A percentile compares a stretch with the other conserved stretches of the same genome.
These are phyloP conservation scores for Halcyon smyrnensis DNA, from an alignment of 2,797 vertebrate species.

Conservation along the genomic window DNA sequence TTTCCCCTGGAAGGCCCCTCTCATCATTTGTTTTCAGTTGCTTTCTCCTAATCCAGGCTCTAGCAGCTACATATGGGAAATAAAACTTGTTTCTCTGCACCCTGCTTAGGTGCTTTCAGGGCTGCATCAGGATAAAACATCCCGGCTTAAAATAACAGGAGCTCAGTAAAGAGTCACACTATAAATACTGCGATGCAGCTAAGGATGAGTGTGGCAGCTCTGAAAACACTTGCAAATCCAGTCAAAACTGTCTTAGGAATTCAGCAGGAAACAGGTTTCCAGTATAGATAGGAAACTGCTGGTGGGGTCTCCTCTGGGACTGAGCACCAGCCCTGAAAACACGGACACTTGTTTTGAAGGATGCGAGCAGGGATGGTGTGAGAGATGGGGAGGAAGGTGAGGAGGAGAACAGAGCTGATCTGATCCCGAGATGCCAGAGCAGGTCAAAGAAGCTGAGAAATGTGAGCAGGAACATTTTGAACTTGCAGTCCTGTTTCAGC, in stretches of 20 bases:
- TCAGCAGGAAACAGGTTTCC: background rate
- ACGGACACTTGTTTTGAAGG: background rate
- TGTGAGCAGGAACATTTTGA: background rate
- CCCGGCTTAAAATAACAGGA: background rate
- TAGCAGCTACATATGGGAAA: background rate
- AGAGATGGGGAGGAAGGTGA: background rate
- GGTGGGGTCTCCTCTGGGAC: background rate
- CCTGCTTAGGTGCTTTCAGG: background rate
- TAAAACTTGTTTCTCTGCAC: background rate
- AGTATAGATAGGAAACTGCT: background rate
- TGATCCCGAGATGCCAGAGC: background rate
- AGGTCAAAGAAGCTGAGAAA: background rate
- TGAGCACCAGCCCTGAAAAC: background rate
- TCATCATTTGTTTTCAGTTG: background rate
- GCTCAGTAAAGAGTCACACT: background rate
- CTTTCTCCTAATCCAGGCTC: background rate
- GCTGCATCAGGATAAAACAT: background rate
- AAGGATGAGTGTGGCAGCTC: background rate
- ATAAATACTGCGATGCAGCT: background rate
- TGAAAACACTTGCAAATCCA: background rate
- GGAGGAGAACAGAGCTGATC: background rate
- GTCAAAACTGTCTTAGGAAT: background rate
- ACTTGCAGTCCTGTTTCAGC: background rate
- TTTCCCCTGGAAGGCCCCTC: background rate
- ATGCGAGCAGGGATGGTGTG: rapidly evolving